phyloP scores from a whole-genome alignment of 2,113 vertebrate genomes.

The Lagopus muta region DNA sequence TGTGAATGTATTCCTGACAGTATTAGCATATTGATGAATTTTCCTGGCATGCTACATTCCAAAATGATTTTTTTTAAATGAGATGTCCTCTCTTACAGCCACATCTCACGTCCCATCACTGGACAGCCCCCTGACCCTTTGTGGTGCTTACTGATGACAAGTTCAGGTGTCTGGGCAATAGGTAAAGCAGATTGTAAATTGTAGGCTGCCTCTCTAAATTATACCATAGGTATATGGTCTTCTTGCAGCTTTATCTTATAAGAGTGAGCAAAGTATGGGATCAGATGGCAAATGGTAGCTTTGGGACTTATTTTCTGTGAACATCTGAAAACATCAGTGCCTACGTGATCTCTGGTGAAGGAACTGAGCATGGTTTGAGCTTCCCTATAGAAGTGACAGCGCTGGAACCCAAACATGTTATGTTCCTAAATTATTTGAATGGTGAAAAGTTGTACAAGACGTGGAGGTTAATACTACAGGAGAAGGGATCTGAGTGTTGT shows the following conservation, averaged over 20 bases:
- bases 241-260: neutral
- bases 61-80: neutral
- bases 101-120: neutral
- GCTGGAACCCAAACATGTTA: neutral
- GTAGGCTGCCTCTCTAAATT: neutral
- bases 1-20: neutral
- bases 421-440: neutral
- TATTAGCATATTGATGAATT: neutral
- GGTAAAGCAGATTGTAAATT: neutral
- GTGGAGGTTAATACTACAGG: neutral
- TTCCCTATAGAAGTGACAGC: neutral
- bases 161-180: neutral
- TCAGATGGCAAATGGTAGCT: neutral
- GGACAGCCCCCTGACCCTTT: neutral
- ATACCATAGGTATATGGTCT: neutral
- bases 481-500: neutral
- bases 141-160: neutral
- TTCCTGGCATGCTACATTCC: neutral
- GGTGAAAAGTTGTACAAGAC: neutral
- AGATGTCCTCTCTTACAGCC: neutral
- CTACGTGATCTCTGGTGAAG: neutral
- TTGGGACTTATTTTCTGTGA: neutral
- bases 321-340: neutral
- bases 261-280: neutral
- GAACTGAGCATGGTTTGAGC: accelerated